phyloP scores from a whole-genome alignment of 2,797 vertebrate genomes.

The Allochrocebus solatus region DNA sequence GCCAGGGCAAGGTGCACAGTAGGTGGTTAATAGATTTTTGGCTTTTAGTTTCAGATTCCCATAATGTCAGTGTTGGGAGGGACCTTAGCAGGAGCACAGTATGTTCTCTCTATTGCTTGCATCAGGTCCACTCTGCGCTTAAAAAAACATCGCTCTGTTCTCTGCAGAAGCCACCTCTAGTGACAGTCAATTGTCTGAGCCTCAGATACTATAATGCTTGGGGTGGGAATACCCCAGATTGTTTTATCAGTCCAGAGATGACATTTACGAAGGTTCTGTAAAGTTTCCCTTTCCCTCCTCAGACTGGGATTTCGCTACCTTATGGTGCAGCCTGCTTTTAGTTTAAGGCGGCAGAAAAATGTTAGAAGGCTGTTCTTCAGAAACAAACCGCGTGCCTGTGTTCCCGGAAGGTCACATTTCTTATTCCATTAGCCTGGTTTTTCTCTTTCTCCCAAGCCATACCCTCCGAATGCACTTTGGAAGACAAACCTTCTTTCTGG shows the following conservation, averaged over 20 bases:
- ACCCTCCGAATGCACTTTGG: neutral
- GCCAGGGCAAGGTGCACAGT: neutral
- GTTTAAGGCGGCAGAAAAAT: neutral
- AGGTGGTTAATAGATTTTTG: neutral
- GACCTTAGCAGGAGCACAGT: rapidly evolving
- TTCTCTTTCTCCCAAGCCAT: neutral
- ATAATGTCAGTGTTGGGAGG: neutral
- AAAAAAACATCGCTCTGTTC: neutral
- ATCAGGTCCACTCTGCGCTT: neutral
- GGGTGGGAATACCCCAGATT: too few species aligned
- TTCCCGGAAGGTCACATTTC: neutral
- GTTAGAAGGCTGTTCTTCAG: neutral
- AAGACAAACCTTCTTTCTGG: neutral
- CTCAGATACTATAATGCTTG: too few species aligned
- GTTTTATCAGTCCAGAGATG: neutral
- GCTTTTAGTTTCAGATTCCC: neutral
- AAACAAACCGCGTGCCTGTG: neutral
- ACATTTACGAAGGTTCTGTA: neutral
- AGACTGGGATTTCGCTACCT: neutral
- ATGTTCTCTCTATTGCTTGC: neutral
- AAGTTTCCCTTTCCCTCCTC: neutral
- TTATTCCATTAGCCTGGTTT: neutral
- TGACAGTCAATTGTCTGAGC: neutral
- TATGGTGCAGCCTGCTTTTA: neutral
- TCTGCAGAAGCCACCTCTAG: neutral